Base-by-base conservation (phyloP, 2,888 invertebrate genomes). In the Smittia sp. region DNA sequence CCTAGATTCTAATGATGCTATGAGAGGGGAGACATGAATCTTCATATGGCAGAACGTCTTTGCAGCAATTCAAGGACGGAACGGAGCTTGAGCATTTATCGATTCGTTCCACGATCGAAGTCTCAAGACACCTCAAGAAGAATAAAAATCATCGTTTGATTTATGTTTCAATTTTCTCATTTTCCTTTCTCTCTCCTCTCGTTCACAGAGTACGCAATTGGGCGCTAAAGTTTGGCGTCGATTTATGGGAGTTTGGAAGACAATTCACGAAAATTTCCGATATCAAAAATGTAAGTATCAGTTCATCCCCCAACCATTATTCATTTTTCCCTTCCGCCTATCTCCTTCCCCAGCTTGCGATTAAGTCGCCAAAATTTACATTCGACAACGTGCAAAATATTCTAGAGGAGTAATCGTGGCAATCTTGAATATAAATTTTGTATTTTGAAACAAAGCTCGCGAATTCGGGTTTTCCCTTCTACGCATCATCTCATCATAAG, bases 181-280 rank as follows among this genome's bases (percentile, higher is more conserved):
- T 74, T 15, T 52, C 13, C 24, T 54, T 62, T 62, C 70, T 75
- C 74, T 75, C 72, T 75, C 77, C 76, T 77, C 77, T 79, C 82
- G 81, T 79, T 89, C 89, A 75, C 88, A 94, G 94, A 86, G 93
- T 94, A 77, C 91, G 92, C 83, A 94, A 94, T 82, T 94, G 94
- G 94, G 94, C 94, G 76, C 84, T 94, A 76, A 92, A 93, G 84
- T 94, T 94, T 80, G 94, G 94, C 78, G 92, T 93, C 76, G 93
- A 93, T 83, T 85, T 94, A 76, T 94, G 93, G 93, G 92, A 93
- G 83, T 93, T 92, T 79, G 93, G 93, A 75, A 86, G 90, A 79
- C 91, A 92, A 83, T 90, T 91, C 81, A 94, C 93, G 18, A 92
- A 92, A 85, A 92, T 93, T 90, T 90, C 89, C 80, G 93, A 93